These are phyloP conservation scores for Chloroclystis v-ata DNA, from an alignment of 2,888 invertebrate species.

Conservation along the genomic window DNA sequence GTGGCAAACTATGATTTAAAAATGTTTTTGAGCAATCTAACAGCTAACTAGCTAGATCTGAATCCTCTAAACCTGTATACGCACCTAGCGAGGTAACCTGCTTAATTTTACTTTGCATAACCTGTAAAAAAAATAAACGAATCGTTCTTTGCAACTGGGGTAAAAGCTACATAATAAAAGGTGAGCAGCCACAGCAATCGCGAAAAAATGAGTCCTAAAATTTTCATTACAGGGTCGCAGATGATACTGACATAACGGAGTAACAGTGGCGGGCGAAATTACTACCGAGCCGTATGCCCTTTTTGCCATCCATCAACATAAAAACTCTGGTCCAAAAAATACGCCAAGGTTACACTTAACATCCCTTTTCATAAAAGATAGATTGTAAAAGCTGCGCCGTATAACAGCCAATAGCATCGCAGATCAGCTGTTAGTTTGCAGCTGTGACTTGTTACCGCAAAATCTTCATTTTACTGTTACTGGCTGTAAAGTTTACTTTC, in stretches of 20 bases:
- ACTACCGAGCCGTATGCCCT: conserved; percentile 27
- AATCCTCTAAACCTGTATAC: no score
- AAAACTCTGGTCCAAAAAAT: conserved; percentile 26
- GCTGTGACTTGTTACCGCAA: neutral
- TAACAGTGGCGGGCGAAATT: conserved; percentile 24
- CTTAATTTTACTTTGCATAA: neutral
- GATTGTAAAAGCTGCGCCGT: conserved; percentile 19
- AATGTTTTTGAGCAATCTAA: no score
- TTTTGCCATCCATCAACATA: conserved; percentile 33
- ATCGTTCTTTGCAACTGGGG: conserved; percentile 8
- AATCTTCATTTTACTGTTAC: no score
- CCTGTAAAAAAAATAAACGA: conserved; percentile 5
- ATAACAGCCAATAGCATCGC: conserved; percentile 5
- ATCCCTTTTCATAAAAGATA: conserved; percentile 23
- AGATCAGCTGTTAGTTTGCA: neutral
- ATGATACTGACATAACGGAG: conserved; percentile 26
- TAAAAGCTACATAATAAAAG: conserved; percentile 23
- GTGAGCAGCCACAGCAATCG: conserved; percentile 25
- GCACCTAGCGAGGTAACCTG: no score
- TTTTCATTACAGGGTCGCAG: conserved; percentile 31
- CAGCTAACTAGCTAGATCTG: no score
- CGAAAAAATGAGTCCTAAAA: conserved; percentile 32
- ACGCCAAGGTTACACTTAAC: conserved; percentile 26
- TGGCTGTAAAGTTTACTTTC: no score
- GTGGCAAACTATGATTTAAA: no score